phyloP scores from a whole-genome alignment of 2,113 vertebrate species.

The Lasiurus borealis region DNA sequence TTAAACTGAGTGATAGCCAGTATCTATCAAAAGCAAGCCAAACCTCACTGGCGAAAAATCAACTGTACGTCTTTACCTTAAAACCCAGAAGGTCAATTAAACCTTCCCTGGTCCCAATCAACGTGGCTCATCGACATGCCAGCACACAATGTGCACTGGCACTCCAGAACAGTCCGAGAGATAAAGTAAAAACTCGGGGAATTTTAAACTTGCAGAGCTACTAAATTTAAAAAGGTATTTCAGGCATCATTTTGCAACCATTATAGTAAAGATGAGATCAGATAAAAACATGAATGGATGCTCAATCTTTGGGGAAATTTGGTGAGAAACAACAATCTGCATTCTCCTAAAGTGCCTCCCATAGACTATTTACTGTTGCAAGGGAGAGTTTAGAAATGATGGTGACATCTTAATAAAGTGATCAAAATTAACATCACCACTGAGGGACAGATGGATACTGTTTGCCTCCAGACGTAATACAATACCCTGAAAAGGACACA shows the following conservation, averaged over 20 bases:
- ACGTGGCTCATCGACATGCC: not conserved
- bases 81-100: conserved; percentile 61
- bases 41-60: conserved; percentile 73
- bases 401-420: not conserved
- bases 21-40: conserved; percentile 66
- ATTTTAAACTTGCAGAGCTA: not conserved
- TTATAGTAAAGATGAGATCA: conserved; percentile 16
- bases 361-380: not conserved
- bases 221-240: conserved; percentile 43
- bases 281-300: not conserved
- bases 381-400: conserved; percentile 2
- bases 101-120: not conserved
- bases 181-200: not conserved
- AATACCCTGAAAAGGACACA: not conserved
- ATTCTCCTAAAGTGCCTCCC: conserved; percentile 22
- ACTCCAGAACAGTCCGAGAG: not conserved
- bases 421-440: conserved; percentile 51
- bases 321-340: not conserved
- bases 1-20: conserved; percentile 13
- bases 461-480: not conserved
- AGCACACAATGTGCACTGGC: not conserved
- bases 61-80: conserved; percentile 80
- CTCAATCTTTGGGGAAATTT: conserved; percentile 30
- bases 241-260: conserved; percentile 9
- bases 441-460: not conserved